Percentiles rank a stretch among this genome's conserved stretches.
phyloP scores from a whole-genome alignment of 2,888 invertebrate genomes.

The Phrixothrix hirtus region DNA sequence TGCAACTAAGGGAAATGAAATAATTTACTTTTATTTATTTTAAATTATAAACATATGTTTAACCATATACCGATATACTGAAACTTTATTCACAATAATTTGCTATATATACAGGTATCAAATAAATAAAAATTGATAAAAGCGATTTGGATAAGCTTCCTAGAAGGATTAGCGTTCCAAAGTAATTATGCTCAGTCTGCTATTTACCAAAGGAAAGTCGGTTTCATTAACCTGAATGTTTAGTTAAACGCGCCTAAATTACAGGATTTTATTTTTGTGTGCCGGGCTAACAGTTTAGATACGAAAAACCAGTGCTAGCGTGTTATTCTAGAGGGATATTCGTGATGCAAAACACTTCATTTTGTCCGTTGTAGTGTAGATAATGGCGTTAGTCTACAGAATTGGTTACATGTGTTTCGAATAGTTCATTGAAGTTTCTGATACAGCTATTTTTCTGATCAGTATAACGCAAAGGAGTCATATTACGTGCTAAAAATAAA shows the following conservation, averaged over 20 bases:
- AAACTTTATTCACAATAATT: no score
- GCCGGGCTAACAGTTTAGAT: conserved; percentile 4
- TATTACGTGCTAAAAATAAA: no score
- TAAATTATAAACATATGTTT: no score
- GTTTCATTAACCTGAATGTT: neutral
- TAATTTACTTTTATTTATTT: no score
- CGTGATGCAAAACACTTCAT: no score
- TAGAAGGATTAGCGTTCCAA: neutral
- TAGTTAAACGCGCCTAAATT: neutral
- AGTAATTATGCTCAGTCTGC: no score
- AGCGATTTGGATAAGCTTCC: neutral
- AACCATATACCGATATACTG: no score
- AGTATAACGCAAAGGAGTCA: no score
- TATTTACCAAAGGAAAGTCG: neutral
- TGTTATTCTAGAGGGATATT: conserved; percentile 37
- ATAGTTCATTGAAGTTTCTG: neutral
- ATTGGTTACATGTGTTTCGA: conserved; percentile 16
- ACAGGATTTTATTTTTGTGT: neutral
- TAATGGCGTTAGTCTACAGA: conserved; percentile 31
- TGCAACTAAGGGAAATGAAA: no score
- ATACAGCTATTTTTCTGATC: neutral
- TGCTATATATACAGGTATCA: no score
- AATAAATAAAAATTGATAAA: neutral
- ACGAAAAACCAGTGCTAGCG: conserved; percentile 27
- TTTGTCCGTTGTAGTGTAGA: no score